Conservation (phyloP, 2,797 vertebrate genomes). For the Artibeus jamaicensis region DNA sequence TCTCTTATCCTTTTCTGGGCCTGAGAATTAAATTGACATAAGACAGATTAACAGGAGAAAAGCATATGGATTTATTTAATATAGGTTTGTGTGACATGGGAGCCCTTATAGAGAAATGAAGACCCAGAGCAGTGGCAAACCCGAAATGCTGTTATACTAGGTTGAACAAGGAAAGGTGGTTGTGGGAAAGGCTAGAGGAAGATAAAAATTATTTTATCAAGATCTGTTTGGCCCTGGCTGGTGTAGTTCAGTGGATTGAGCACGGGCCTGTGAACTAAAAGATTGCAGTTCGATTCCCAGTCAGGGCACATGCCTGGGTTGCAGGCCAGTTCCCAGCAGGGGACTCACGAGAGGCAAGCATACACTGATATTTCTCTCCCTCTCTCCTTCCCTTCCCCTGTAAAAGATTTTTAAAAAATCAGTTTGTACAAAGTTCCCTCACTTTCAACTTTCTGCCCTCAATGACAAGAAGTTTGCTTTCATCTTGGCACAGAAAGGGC, state of each 20-base stretch:
- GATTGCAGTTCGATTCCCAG: no score
- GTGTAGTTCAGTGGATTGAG: no score
- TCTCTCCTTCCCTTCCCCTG: no score
- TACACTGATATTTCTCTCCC: no score
- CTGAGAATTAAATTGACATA: background rate
- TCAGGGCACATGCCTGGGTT: no score
- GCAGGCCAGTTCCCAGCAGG: no score
- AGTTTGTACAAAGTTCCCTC: background rate
- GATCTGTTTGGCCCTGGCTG: background rate
- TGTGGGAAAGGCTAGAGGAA: background rate
- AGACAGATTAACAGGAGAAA: background rate
- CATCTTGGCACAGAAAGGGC: background rate
- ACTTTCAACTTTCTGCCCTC: background rate
- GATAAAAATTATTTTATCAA: background rate
- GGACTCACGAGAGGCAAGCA: no score
- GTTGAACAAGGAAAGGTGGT: background rate
- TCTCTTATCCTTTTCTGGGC: background rate
- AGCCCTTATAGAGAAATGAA: background rate
- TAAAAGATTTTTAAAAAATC: background rate
- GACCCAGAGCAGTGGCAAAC: background rate
- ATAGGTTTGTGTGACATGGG: background rate
- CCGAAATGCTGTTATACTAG: background rate
- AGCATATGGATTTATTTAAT: background rate
- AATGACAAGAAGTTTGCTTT: background rate
- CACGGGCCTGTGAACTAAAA: no score